Conservation (phyloP, 2,888 invertebrate species). For the Tyria jacobaeae region DNA sequence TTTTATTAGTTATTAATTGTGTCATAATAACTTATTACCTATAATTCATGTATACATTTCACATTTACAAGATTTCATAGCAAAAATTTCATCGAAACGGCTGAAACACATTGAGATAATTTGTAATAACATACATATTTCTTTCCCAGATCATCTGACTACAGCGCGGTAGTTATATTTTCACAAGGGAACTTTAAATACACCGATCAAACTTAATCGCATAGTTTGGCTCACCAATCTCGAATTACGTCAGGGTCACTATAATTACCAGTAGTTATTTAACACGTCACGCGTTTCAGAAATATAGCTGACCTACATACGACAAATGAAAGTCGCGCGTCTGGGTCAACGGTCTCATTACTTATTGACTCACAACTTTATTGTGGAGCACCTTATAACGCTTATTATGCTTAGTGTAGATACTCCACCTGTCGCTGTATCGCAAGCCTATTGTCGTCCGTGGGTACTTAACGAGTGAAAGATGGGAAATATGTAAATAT, state of each 20-base stretch:
- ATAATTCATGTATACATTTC: too few species aligned
- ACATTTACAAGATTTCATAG: too few species aligned
- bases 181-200: background rate
- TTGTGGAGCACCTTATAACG: background rate
- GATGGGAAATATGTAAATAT: too few species aligned
- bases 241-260: background rate
- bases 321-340: constrained; percentile 23
- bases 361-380: constrained; percentile 7
- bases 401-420: background rate
- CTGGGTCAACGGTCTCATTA: constrained; percentile 33
- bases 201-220: background rate
- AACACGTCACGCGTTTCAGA: constrained; percentile 4
- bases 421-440: background rate
- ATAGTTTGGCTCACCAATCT: background rate
- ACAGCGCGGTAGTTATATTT: background rate
- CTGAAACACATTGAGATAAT: too few species aligned
- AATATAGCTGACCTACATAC: constrained; percentile 24
- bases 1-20: too few species aligned
- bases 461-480: too few species aligned
- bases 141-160: too few species aligned
- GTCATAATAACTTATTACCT: too few species aligned
- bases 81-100: too few species aligned
- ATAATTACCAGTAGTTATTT: constrained; percentile 6
- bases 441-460: background rate
- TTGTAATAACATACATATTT: too few species aligned